Evolutionary conservation across 2,113 vertebrate species (phyloP), one percentile per base, ranked within the genome.

Genomic region (Sebastes schlegelii): DNA sequence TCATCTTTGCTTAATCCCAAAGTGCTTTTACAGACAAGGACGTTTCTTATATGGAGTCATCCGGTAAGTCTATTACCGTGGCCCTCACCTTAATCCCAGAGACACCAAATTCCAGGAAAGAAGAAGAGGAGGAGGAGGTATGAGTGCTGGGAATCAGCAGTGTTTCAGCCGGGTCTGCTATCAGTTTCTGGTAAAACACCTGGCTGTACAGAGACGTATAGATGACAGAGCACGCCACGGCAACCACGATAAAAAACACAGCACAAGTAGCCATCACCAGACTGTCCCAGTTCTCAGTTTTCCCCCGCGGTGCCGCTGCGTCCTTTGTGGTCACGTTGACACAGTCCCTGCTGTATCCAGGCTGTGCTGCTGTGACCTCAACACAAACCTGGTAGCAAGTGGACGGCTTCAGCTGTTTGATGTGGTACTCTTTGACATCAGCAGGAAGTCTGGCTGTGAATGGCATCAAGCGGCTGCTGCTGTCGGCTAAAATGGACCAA

Each of bases 361-460:
- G 61, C 94, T 95, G 58, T 91, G 94, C 94, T 92, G 89, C 91
- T 79, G 90, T 45, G 73, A 97, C 92, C 74, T 97, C 95, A 12
- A 99, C 93, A 49, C 98, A 99, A 74, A 99, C 96, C 91, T 92
- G 96, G 80, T 99, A 99, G 82, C 95, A 92, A 0, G 97, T 98
- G 48, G 95, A 95, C 1, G 98, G 96, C 80, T 91, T 95, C 69
- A 99, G 95, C 75, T 95, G 97, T 48, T 96, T 98, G 74, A 99
- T 96, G 71, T 97, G 97, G 80, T 98, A 98, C 6, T 95, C 93
- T 87, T 94, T 96, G 85, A 97, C 85, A 66, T 98, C 95, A 5
- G 97, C 95, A 16, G 98, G 97, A 66, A 98, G 96, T 82, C 98
- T 93, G 74, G 96, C 96, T 1, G 93, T 97, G 84, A 96, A 96